Conservation (phyloP, 1,140 invertebrate genomes). For the Luehdorfia chinensis region DNA sequence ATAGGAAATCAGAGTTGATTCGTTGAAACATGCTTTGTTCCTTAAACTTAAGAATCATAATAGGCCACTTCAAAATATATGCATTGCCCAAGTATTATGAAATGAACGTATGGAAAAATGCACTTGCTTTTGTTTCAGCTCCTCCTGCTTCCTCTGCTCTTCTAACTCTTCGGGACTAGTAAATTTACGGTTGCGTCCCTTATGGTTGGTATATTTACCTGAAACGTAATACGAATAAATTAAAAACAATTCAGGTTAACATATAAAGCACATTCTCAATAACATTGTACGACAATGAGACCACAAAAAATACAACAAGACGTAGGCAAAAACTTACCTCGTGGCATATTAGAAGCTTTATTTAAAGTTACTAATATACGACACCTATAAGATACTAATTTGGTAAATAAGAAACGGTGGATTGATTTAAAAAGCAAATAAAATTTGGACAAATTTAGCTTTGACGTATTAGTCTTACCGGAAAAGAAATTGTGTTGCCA, state of each 20-base stretch:
- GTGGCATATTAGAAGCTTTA: slow-evolving; percentile 50
- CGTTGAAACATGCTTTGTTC: too few species aligned
- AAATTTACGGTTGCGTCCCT: slow-evolving; percentile 94
- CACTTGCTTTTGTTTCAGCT: slow-evolving; percentile 70
- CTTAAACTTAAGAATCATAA: too few species aligned
- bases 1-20: too few species aligned
- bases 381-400: slow-evolving; percentile 17
- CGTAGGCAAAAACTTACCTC: slow-evolving; percentile 52
- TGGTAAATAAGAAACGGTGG: slow-evolving; percentile 10
- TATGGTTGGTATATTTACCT: slow-evolving; percentile 94
- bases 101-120: slow-evolving; percentile 10
- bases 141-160: slow-evolving; percentile 87
- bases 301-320: slow-evolving; percentile 24
- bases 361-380: slow-evolving; percentile 6
- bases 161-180: slow-evolving; percentile 96
- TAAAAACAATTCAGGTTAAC: slow-evolving; percentile 27
- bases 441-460: slow-evolving; percentile 62
- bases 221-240: slow-evolving; percentile 39
- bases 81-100: too few species aligned
- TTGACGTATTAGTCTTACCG: slow-evolving; percentile 50
- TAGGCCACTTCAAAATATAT: too few species aligned
- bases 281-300: slow-evolving; percentile 63
- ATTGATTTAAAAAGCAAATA: slow-evolving; percentile 29
- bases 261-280: slow-evolving; percentile 57
- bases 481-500: slow-evolving; percentile 26